phyloP scores from a whole-genome alignment of 1,140 invertebrate genomes.

The Oscheius sp. region DNA sequence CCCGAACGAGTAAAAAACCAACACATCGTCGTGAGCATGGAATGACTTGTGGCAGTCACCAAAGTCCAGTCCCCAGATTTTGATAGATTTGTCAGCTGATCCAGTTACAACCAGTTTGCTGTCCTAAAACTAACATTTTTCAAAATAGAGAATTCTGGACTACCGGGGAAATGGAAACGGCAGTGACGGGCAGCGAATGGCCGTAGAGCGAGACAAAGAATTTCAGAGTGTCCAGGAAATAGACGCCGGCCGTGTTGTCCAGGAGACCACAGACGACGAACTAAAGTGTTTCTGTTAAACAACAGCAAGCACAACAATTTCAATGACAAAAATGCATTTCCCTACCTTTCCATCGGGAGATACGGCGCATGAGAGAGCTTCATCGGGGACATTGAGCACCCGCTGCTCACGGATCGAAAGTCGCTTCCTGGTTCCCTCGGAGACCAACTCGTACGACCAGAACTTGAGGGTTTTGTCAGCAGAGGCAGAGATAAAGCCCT shows the following conservation, averaged over 20 bases:
- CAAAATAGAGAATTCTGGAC: slow-evolving; percentile 19
- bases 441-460: slow-evolving; percentile 83
- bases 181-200: slow-evolving; percentile 88
- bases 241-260: slow-evolving; percentile 91
- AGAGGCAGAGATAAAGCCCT: slow-evolving; percentile 68
- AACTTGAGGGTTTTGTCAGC: slow-evolving; percentile 86
- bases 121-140: slow-evolving; percentile 68
- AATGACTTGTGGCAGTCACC: slow-evolving; percentile 79
- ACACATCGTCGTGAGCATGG: slow-evolving; percentile 82
- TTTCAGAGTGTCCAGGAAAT: slow-evolving; percentile 89
- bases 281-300: slow-evolving; percentile 36
- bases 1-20: slow-evolving; percentile 33
- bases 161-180: slow-evolving; percentile 84
- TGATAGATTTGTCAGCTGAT: slow-evolving; percentile 88
- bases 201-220: slow-evolving; percentile 93
- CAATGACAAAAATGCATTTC: background rate
- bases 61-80: slow-evolving; percentile 97
- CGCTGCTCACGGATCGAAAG: slow-evolving; percentile 36
- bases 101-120: slow-evolving; percentile 84
- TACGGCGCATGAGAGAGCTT: slow-evolving; percentile 21
- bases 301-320: background rate
- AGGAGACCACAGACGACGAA: slow-evolving; percentile 84
- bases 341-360: slow-evolving; percentile 63
- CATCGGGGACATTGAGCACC: slow-evolving; percentile 34
- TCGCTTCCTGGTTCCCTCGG: slow-evolving; percentile 47